These are phyloP conservation scores for Protonemura montana DNA, from an alignment of 2,888 invertebrate species.

Conservation along the genomic window DNA sequence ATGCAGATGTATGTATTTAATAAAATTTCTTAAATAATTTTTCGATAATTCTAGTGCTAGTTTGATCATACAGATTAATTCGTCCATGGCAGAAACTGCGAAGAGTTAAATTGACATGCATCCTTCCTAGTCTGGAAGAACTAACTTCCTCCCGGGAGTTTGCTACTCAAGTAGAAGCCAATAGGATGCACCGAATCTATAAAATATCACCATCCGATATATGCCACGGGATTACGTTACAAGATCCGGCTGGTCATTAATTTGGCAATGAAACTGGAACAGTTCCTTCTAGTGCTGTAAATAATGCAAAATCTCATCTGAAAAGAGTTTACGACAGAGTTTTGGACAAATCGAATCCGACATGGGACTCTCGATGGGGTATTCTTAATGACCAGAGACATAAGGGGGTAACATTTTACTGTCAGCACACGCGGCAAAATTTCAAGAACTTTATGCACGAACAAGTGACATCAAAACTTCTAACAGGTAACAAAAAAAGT, in stretches of 20 bases:
- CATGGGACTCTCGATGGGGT: neutral
- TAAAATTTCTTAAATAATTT: too few species aligned
- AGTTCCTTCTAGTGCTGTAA: neutral
- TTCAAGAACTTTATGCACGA: neutral
- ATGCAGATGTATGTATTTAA: too few species aligned
- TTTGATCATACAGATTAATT: neutral
- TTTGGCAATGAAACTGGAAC: neutral
- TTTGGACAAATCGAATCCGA: slow-evolving; percentile 4
- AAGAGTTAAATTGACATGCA: neutral
- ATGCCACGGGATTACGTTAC: neutral
- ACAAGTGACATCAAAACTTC: too few species aligned
- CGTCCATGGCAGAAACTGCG: neutral
- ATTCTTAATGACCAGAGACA: neutral
- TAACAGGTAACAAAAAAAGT: too few species aligned
- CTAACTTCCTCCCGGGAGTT: neutral
- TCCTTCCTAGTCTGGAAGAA: neutral
- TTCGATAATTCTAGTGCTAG: too few species aligned
- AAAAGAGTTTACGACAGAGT: neutral
- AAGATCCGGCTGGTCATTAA: neutral
- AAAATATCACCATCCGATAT: neutral
- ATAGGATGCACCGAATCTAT: neutral
- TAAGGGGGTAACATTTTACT: neutral
- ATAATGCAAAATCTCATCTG: slow-evolving; percentile 4
- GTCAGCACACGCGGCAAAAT: neutral
- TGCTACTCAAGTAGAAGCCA: neutral